Evolutionary conservation across 2,113 vertebrate species (phyloP).

Genomic region (Nerophis lumbriciformis): DNA sequence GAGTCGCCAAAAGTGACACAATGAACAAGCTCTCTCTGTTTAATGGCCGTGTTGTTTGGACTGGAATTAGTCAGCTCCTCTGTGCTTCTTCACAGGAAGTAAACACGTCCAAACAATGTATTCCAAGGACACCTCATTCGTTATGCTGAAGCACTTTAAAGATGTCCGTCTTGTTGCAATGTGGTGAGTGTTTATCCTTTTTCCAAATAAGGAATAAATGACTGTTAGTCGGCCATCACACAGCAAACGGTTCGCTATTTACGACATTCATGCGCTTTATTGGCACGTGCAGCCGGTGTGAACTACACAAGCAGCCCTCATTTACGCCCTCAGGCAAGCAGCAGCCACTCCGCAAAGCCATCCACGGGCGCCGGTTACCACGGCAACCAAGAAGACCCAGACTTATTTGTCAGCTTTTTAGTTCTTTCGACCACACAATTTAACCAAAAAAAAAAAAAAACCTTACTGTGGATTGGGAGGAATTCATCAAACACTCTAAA

Average conservation of each 20-base stretch:
- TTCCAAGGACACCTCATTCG: too few species aligned
- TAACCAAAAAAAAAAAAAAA: constrained; percentile 17
- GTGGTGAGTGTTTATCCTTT: background rate
- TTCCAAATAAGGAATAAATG: too few species aligned
- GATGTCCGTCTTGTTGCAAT: too few species aligned
- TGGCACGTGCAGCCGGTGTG: constrained; percentile 39
- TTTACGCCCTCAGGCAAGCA: constrained; percentile 13
- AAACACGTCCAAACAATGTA: too few species aligned
- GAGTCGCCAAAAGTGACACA: too few species aligned
- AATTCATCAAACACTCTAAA: constrained; percentile 1
- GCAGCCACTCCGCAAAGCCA: constrained; percentile 32
- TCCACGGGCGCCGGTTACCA: constrained; percentile 49
- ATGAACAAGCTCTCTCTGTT: too few species aligned
- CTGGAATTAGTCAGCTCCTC: too few species aligned
- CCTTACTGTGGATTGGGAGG: constrained; percentile 16
- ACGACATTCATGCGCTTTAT: constrained; percentile 39
- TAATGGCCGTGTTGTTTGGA: too few species aligned
- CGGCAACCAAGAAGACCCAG: constrained; percentile 52
- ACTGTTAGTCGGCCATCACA: background rate
- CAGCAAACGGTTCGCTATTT: constrained; percentile 35
- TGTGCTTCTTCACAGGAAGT: too few species aligned
- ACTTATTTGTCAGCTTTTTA: constrained; percentile 38
- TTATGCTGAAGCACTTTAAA: too few species aligned
- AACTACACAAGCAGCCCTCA: constrained; percentile 1
- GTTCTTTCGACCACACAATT: constrained; percentile 29